phyloP scores from a whole-genome alignment of 2,797 vertebrate species.

The Monodelphis domestica region DNA sequence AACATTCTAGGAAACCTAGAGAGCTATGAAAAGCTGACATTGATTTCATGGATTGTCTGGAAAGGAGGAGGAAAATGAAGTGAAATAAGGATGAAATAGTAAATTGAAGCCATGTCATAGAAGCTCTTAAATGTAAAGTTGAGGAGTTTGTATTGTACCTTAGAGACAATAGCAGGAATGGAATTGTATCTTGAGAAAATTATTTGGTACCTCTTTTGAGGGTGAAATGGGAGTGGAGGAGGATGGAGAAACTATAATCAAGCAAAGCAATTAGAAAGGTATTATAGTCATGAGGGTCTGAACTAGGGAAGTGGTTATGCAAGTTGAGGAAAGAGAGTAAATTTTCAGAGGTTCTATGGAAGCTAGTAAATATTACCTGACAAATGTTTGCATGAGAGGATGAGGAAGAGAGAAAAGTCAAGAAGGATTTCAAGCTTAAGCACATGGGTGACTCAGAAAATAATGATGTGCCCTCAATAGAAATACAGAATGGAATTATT shows the following conservation, averaged over 20 bases:
- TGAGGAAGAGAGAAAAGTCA: not conserved
- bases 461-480: not conserved
- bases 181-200: not conserved
- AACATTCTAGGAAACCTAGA: not conserved
- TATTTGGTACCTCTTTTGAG: not conserved
- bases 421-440: not conserved
- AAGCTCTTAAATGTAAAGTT: not conserved
- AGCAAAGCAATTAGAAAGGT: not conserved
- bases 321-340: not conserved
- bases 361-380: not conserved
- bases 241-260: not conserved
- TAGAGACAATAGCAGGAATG: not conserved
- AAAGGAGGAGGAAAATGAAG: not conserved
- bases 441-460: not conserved
- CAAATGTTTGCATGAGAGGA: not conserved
- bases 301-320: not conserved
- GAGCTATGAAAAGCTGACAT: not conserved
- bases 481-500: not conserved
- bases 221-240: not conserved
- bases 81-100: not conserved
- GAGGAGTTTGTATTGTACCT: not conserved
- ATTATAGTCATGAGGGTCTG: not conserved
- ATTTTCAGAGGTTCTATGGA: not conserved
- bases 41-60: not conserved
- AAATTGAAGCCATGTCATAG: not conserved